Conservation (phyloP, 30 jellyfish, hydroid and myxozoan genomes). For the Mastigias papua region DNA sequence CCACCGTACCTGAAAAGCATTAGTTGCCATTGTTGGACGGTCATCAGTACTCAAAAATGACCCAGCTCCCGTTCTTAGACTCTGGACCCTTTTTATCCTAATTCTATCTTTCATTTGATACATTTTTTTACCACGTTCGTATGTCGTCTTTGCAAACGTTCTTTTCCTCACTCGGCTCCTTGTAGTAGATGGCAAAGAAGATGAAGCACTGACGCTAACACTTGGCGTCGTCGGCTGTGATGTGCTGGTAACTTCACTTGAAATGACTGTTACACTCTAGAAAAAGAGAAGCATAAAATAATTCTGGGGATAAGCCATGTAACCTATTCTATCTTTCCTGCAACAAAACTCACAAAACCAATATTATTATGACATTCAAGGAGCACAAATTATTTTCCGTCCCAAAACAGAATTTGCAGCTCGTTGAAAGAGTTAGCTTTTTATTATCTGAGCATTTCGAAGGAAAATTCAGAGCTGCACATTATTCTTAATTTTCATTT, state of each 20-base stretch:
- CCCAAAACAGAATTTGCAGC: no score
- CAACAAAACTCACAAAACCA: no score
- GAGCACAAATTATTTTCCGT: no score
- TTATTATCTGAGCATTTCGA: no score
- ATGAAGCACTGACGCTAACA: neutral
- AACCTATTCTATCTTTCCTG: neutral
- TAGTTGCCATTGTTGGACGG: conserved; percentile 78
- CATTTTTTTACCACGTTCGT: conserved; percentile 58
- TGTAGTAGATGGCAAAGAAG: neutral
- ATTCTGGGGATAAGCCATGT: neutral
- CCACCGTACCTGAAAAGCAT: conserved; percentile 57
- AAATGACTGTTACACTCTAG: neutral
- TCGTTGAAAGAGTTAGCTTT: no score
- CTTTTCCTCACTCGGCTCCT: conserved; percentile 34
- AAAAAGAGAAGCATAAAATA: neutral
- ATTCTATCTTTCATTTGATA: conserved; percentile 31
- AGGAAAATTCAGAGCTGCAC: no score
- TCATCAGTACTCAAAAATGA: conserved; percentile 45
- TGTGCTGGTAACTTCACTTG: neutral
- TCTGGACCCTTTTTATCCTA: conserved; percentile 37
- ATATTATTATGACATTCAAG: no score
- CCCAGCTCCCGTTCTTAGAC: neutral
- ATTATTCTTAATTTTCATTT: no score
- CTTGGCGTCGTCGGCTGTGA: conserved; percentile 2
- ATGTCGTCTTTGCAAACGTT: conserved; percentile 11